Percentiles rank a stretch among this genome's conserved stretches.
Evolutionary conservation across 2,888 invertebrate genomes (phyloP).

Genomic region (Mythimna lalbum): DNA sequence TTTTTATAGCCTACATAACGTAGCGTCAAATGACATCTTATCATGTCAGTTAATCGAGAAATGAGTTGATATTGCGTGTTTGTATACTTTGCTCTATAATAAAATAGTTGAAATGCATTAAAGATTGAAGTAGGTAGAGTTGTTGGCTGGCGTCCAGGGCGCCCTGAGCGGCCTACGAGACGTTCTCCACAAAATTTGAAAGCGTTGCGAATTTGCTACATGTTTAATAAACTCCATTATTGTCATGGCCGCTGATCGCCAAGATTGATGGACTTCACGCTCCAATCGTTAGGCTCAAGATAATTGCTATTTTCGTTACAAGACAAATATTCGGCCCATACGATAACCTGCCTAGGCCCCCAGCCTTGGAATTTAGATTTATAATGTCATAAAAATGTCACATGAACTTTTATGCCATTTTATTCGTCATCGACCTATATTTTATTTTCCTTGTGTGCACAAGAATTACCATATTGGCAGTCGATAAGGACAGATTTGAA

Average conservation of each 20-base stretch:
- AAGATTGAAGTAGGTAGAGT: constrained; percentile 73
- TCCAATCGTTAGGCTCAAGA: constrained; percentile 50
- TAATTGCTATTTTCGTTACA: constrained; percentile 59
- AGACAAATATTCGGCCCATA: constrained; percentile 39
- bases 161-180: constrained; percentile 67
- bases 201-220: constrained; percentile 75
- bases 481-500: constrained; percentile 30
- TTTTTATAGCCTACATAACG: constrained; percentile 41
- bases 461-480: constrained; percentile 25
- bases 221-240: constrained; percentile 69
- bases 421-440: constrained; percentile 42
- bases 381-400: constrained; percentile 38
- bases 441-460: constrained; percentile 42
- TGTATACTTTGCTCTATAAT: constrained; percentile 64
- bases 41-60: constrained; percentile 55
- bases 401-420: constrained; percentile 45
- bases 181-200: constrained; percentile 71
- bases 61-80: constrained; percentile 55
- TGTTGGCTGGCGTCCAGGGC: constrained; percentile 73
- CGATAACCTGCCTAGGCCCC: constrained; percentile 32
- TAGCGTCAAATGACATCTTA: constrained; percentile 54
- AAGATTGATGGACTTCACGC: constrained; percentile 64
- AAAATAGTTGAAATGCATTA: constrained; percentile 75
- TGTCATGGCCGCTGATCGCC: constrained; percentile 59
- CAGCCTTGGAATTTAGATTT: constrained; percentile 29